phyloP scores from a whole-genome alignment of 2,797 vertebrate species.

The Carapus acus region DNA sequence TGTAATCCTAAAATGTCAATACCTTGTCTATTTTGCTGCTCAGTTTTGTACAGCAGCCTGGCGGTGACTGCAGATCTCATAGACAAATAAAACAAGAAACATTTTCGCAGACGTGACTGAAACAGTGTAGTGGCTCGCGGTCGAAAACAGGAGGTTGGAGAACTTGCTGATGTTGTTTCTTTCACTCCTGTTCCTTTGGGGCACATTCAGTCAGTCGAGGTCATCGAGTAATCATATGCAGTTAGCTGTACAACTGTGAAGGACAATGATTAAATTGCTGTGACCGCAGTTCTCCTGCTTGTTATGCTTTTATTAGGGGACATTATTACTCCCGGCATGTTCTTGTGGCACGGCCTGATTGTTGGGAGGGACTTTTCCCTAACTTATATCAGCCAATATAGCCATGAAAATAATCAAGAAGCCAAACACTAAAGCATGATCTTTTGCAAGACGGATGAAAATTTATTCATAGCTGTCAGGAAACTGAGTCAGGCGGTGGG shows the following conservation, averaged over 20 bases:
- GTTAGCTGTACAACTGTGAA: slow-evolving; percentile 59
- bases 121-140: slow-evolving; percentile 12
- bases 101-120: slow-evolving; percentile 36
- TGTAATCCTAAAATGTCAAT: slow-evolving; percentile 9
- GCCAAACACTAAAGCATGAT: slow-evolving; percentile 38
- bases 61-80: slow-evolving; percentile 5
- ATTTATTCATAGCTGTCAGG: slow-evolving; percentile 29
- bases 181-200: slow-evolving; percentile 24
- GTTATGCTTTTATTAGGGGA: slow-evolving; percentile 55
- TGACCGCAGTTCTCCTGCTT: slow-evolving; percentile 54
- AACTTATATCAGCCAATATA: slow-evolving; percentile 37
- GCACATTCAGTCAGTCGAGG: slow-evolving; percentile 37
- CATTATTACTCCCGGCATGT: slow-evolving; percentile 49
- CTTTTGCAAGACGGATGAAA: slow-evolving; percentile 28
- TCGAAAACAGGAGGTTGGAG: slow-evolving; percentile 47
- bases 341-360: slow-evolving; percentile 22
- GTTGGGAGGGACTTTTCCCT: slow-evolving; percentile 31
- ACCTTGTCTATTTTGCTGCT: slow-evolving; percentile 7
- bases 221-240: slow-evolving; percentile 50
- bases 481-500: slow-evolving; percentile 31
- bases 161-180: slow-evolving; percentile 35
- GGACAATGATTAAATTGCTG: slow-evolving; percentile 59
- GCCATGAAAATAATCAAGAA: slow-evolving; percentile 43
- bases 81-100: slow-evolving; percentile 25
- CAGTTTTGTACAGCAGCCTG: slow-evolving; percentile 1